Evolutionary conservation across 37 sponge, comb jelly and placozoan species (phyloP), one percentile per base, ranked within the genome.

Genomic region (Theonella swinhoei): DNA sequence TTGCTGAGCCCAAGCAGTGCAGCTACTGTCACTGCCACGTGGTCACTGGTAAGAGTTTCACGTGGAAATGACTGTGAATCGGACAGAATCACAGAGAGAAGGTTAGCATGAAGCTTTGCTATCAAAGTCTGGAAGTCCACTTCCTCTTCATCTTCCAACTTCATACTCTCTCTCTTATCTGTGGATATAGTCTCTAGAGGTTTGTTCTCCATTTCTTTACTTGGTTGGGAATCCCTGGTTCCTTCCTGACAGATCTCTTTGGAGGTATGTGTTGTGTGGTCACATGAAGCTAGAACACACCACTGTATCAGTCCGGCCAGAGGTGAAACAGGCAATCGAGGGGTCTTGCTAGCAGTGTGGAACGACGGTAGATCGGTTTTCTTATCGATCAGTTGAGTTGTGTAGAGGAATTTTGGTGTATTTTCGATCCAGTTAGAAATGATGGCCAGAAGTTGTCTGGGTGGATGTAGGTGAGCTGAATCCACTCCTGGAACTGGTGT

Each of bases 291-390:
- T 17, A 93, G 39, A 0, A 88, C 62, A 67, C 82, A 72, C 93
- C 93, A 93, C 36, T 71, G 74, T 9, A 82, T 77, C 42, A 93
- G 43, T 25, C 93, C 93, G 2, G 77, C 43, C 7, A 90, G 61
- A 62, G 90, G 85, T 25, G 71, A 58, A 30, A 19, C 28, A 9
- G 54, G 68, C 2, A 14, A 20, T 35, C 33, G 75, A 42, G 42
- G 40, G 19, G 68, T 68, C 72, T 36, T 47, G 54, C 7, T 47
- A 14, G 54, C 11, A 7, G 54, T 17, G 54, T 47, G 54, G 54
- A 47, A 47, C 7, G 54, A 7, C 11, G 14, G 7, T 14, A 61
- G 24, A 19, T 80, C 63, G 7, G 54, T 47, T 47, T 47, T 47
- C 25, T 41, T 39, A 25, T 85, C 70, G 0, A 42, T 40, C 58